Conservation (phyloP, 64 coral and sea anemone genomes). For the Actinia equina region DNA sequence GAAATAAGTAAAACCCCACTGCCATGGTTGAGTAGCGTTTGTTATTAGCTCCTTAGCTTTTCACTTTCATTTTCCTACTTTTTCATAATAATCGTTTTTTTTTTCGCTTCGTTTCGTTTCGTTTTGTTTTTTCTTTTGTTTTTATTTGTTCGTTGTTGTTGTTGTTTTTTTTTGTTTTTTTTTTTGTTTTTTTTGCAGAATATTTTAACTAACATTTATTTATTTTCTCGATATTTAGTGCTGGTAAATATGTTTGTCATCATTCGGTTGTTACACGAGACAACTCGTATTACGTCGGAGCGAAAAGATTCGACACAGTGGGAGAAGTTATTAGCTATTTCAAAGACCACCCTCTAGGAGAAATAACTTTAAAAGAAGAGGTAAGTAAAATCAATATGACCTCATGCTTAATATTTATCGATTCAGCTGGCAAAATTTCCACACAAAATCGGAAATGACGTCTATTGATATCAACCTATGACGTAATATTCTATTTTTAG, state of each 20-base stretch:
- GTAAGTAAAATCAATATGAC: slow-evolving; percentile 9
- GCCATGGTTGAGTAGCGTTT: too few relatives aligned
- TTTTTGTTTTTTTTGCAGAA: too few relatives aligned
- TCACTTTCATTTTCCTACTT: too few relatives aligned
- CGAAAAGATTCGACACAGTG: slow-evolving; percentile 69
- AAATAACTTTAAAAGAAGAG: slow-evolving; percentile 77
- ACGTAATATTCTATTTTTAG: not conserved
- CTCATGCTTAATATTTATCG: not conserved
- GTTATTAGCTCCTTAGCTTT: too few relatives aligned
- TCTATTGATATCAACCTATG: not conserved
- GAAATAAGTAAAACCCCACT: too few relatives aligned
- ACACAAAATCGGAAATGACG: not conserved
- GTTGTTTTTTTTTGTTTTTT: too few relatives aligned
- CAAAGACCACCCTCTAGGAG: slow-evolving; percentile 76
- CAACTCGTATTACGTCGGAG: slow-evolving; percentile 75
- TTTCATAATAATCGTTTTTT: too few relatives aligned
- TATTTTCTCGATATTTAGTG: slow-evolving; percentile 38
- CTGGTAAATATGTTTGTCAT: slow-evolving; percentile 92
- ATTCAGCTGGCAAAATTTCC: too few relatives aligned
- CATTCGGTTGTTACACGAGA: slow-evolving; percentile 75
- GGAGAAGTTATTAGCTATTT: slow-evolving; percentile 76
- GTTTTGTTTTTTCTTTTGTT: too few relatives aligned
- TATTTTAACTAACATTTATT: not conserved
- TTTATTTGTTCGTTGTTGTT: too few relatives aligned
- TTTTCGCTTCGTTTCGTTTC: too few relatives aligned